Base-by-base conservation (phyloP, 2,113 vertebrate genomes). In the Leptobrachium ailaonicum region DNA sequence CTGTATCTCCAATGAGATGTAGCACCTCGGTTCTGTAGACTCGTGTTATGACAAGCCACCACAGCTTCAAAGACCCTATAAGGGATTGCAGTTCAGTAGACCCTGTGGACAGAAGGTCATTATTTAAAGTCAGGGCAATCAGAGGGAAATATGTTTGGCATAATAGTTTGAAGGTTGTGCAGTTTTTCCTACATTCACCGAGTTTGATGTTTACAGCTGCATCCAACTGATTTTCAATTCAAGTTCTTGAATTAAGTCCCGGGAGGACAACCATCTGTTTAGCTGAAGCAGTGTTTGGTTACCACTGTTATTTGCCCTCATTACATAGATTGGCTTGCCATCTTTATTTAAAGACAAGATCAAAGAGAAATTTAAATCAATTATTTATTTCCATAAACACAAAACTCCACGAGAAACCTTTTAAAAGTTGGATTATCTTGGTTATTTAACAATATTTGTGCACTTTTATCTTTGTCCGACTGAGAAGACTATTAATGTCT, bases 251-350 rank as follows among this genome's bases (percentile, higher is more conserved):
- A 45, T 44, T 45, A 60, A 74, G 50, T 47, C 74, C 43, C 20
- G n/a, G 20, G 60, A 40, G 74, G 74, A 75, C 58, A 63, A 73
- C 78, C 11, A 1, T 2, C 13, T 1, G 45, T 83, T 45, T 66
- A 76, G 70, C 75, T 77, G 44, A 82, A 64, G 77, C 74, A 76
- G 2, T 76, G 3, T 42, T 77, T 82, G 62, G 4, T 41, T 41
- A 73, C 41, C 73, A 54, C 41, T 41, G 1, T 60, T 60, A 60
- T 14, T 10, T 60, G 13, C 56, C 13, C 56, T 60, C 10, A 4
- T 60, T 60, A 60, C 56, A 60, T 60, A 60, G 13, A 14, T 14
- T 60, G 56, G 56, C 10, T 60, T 12, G 8, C 13, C 6, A 60
- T 60, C 56, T 60, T 60, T 12, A 60, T 2, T 60, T 60, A 60